phyloP scores from a whole-genome alignment of 37 sponge, comb jelly and placozoan genomes.

The Halichondria panicea region DNA sequence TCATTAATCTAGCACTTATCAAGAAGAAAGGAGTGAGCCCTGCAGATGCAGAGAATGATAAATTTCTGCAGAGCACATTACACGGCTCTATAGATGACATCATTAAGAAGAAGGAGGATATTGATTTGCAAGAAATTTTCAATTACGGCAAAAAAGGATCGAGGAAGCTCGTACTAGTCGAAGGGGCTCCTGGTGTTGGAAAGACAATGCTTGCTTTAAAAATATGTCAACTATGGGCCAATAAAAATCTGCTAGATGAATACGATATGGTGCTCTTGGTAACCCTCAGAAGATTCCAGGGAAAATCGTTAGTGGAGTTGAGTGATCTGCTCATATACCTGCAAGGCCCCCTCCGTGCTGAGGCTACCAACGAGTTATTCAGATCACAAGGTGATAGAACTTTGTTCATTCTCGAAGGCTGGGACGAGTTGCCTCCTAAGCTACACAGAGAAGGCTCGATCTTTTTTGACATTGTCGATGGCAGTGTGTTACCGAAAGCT shows the following conservation, averaged over 20 bases:
- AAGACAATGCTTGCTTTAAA: conserved; percentile 39
- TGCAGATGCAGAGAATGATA: conserved; percentile 5
- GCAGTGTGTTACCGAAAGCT: conserved; percentile 14
- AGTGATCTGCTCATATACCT: conserved; percentile 9
- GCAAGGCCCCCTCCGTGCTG: neutral
- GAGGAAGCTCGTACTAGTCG: conserved; percentile 38
- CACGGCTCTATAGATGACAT: conserved; percentile 33
- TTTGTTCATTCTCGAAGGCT: conserved; percentile 35
- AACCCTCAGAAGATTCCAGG: conserved; percentile 1
- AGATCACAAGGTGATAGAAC: neutral
- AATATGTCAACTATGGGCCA: conserved; percentile 25
- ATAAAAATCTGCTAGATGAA: neutral
- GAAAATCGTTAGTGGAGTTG: neutral
- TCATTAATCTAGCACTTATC: conserved; percentile 32
- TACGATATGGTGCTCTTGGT: conserved; percentile 29
- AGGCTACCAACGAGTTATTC: neutral
- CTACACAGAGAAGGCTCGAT: neutral
- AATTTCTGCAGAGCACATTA: conserved; percentile 15
- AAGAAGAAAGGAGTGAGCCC: conserved; percentile 11
- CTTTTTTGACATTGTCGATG: conserved; percentile 25
- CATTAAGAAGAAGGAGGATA: conserved; percentile 8
- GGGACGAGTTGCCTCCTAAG: conserved; percentile 33
- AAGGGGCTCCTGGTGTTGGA: conserved; percentile 45
- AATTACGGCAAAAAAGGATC: neutral
- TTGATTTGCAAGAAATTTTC: conserved; percentile 16